Evolutionary conservation across 1,140 invertebrate species (phyloP), one percentile per base, ranked within the genome.

Genomic region (Limonius californicus): DNA sequence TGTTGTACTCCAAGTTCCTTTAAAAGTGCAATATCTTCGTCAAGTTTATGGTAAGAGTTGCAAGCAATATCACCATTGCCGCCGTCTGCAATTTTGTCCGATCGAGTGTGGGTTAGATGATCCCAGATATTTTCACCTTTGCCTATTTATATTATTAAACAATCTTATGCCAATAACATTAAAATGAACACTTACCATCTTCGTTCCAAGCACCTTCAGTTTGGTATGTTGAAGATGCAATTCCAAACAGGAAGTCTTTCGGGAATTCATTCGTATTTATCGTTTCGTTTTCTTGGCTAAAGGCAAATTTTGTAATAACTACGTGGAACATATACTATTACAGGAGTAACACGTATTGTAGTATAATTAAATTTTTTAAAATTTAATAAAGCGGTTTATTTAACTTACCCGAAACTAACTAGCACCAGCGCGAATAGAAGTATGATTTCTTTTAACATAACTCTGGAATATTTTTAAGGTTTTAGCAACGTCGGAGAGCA

Each of bases 101-200:
- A 77, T 61, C 77, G 68, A 4, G 76, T 66, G 58, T 85, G 82
- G 1, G 79, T 70, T 62, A 80, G 82, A 14, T 74, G 79, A 72
- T 87, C 85, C 83, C 83, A 83, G 66, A 81, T 81, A 64, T 76
- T 80, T 69, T 79, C 79, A 12, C 80, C 78, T 68, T 76, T 75
- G 18, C 74, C 77, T 61, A 30, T 16, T 12, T 50, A 18, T 8
- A 16, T 50, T 16, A 18, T 21, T 50, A n/a, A 12, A 11, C 8
- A 14, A n/a, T 6, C 8, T 39, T 9, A 11, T 39, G 35, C 7
- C 2, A 39, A 12, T 14, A 12, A 16, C 3, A 12, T 3, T 18
- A 16, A 14, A 3, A 16, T 18, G 16, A 8, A 7, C 6, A 16
- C 21, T 59, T 39, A 21, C 45, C 45, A 18, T 50, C 45, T 8